Evolutionary conservation across 2,797 vertebrate genomes (phyloP).

Genomic region (Synanceia verrucosa): DNA sequence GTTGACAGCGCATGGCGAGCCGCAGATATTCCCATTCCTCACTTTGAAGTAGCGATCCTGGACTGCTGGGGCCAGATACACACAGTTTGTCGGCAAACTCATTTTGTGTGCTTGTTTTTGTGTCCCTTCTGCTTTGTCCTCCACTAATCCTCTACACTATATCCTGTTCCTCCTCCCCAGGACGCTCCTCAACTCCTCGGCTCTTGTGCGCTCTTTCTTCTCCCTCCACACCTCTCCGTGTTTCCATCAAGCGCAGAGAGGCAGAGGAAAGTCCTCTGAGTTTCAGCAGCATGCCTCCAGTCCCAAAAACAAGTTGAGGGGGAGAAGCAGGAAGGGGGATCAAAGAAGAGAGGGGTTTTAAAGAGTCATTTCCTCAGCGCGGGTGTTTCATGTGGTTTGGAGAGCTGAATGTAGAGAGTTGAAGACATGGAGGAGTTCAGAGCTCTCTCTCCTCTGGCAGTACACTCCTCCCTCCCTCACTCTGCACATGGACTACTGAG

Average conservation of each 20-base stretch:
- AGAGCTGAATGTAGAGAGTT: slow-evolving; percentile 8
- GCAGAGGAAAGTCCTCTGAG: slow-evolving; percentile 58
- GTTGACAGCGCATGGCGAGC: slow-evolving; percentile 86
- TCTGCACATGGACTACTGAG: slow-evolving; percentile 45
- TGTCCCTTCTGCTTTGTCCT: slow-evolving; percentile 13
- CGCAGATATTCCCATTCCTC: slow-evolving; percentile 79
- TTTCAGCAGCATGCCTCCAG: slow-evolving; percentile 58
- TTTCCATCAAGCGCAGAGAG: slow-evolving; percentile 57
- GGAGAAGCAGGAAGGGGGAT: not conserved
- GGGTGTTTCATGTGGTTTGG: slow-evolving; percentile 27
- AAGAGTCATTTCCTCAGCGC: slow-evolving; percentile 40
- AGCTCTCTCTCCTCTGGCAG: slow-evolving; percentile 52
- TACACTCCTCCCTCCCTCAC: slow-evolving; percentile 42
- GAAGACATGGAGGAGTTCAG: slow-evolving; percentile 40
- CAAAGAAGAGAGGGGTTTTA: slow-evolving; percentile 27
- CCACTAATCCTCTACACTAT: slow-evolving; percentile 52
- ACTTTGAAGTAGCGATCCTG: slow-evolving; percentile 80
- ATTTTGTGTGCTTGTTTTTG: slow-evolving; percentile 63
- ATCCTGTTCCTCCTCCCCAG: slow-evolving; percentile 35
- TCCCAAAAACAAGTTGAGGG: slow-evolving; percentile 1
- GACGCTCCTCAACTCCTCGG: slow-evolving; percentile 38
- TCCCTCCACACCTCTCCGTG: slow-evolving; percentile 45
- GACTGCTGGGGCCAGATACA: slow-evolving; percentile 67
- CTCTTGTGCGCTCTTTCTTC: slow-evolving; percentile 41
- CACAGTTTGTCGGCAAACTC: slow-evolving; percentile 84